Conservation (phyloP, 1,140 invertebrate genomes). For the Bathynomus jamesi region DNA sequence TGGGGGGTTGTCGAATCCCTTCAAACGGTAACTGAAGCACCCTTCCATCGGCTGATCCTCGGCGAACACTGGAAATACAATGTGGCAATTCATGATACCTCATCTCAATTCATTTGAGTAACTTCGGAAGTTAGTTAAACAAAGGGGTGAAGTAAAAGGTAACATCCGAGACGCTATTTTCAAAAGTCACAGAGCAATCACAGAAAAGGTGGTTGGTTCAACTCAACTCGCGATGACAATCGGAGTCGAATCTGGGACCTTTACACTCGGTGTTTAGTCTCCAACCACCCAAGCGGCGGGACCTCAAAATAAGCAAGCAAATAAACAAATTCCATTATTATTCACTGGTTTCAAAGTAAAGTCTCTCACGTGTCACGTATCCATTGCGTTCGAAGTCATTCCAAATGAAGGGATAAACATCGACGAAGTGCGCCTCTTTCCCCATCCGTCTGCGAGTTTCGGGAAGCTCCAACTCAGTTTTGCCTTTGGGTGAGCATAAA, state of each 20-base stretch:
- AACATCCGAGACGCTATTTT: neutral
- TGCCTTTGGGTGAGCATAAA: slow-evolving; percentile 45
- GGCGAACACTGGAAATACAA: slow-evolving; percentile 65
- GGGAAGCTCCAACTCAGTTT: slow-evolving; percentile 78
- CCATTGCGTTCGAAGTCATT: slow-evolving; percentile 62
- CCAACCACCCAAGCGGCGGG: too few species aligned
- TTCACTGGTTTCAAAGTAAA: too few species aligned
- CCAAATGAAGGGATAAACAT: slow-evolving; percentile 75
- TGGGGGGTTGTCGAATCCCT: slow-evolving; percentile 73
- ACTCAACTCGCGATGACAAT: neutral
- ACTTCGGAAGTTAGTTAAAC: neutral
- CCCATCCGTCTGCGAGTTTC: slow-evolving; percentile 69
- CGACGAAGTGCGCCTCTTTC: slow-evolving; percentile 57
- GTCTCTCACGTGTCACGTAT: slow-evolving; percentile 52
- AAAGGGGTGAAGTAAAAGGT: neutral
- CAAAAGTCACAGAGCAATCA: neutral
- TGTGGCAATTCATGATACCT: slow-evolving; percentile 2
- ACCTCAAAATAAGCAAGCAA: neutral
- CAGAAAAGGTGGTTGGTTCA: neutral
- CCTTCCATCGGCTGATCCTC: slow-evolving; percentile 78
- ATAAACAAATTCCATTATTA: neutral
- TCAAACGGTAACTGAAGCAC: slow-evolving; percentile 83
- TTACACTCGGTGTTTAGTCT: too few species aligned
- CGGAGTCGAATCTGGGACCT: neutral
- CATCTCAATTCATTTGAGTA: neutral